Evolutionary conservation across 2,113 vertebrate genomes (phyloP).

Genomic region (Nothoprocta perdicaria): DNA sequence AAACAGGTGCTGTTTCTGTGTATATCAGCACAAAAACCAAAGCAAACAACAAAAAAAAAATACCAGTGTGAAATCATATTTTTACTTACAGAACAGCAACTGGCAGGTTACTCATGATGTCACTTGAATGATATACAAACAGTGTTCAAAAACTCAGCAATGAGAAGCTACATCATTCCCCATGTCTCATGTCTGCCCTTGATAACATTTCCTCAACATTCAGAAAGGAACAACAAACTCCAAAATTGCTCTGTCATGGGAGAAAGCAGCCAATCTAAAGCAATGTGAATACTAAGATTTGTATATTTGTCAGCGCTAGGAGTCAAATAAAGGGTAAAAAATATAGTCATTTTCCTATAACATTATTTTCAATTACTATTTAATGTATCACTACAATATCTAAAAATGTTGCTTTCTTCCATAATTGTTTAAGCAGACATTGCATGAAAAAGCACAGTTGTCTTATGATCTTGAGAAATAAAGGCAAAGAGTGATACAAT

Average conservation of each 20-base stretch:
- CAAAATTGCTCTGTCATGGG: background rate
- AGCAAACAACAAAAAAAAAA: background rate
- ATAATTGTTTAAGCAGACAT: background rate
- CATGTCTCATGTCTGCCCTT: background rate
- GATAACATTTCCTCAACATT: background rate
- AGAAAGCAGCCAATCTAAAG: background rate
- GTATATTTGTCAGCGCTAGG: background rate
- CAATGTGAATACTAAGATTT: background rate
- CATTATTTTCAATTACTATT: background rate
- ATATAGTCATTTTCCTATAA: background rate
- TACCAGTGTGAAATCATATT: accelerated
- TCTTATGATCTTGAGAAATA: background rate
- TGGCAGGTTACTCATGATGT: background rate
- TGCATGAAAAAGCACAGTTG: background rate
- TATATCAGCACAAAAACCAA: background rate
- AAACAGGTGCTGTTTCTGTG: background rate
- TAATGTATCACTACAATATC: background rate
- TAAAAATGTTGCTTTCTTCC: background rate
- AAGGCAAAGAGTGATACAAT: background rate
- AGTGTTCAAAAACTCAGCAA: background rate
- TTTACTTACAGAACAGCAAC: background rate
- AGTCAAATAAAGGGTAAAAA: background rate
- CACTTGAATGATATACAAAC: background rate
- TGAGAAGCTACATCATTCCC: background rate
- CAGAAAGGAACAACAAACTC: background rate